Evolutionary conservation across 2,113 vertebrate genomes (phyloP).

Genomic region (Gavia stellata): DNA sequence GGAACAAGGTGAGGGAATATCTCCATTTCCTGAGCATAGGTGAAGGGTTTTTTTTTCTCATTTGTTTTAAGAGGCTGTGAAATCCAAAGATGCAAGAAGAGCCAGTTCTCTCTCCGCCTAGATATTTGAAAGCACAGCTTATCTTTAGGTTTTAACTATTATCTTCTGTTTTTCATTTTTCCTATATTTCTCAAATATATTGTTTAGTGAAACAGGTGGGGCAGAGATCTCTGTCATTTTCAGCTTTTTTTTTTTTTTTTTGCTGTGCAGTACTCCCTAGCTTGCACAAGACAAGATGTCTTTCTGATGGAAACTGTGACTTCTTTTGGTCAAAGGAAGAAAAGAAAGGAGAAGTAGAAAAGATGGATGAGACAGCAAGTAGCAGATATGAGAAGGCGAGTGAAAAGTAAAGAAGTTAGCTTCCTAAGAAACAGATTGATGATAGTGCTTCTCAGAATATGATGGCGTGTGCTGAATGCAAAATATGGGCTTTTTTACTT

Average conservation of each 20-base stretch:
- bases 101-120: background rate
- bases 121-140: slow-evolving; percentile 14
- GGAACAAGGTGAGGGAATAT: slow-evolving; percentile 17
- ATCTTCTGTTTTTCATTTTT: slow-evolving; percentile 16
- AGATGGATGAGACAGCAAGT: background rate
- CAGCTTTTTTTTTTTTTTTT: background rate
- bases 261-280: background rate
- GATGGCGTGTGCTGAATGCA: background rate
- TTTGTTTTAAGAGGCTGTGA: slow-evolving; percentile 32
- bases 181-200: slow-evolving; percentile 33
- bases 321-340: background rate
- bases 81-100: slow-evolving; percentile 31
- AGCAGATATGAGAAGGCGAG: background rate
- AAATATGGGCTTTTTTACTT: background rate
- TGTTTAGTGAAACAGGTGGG: slow-evolving; percentile 48
- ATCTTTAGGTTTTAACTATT: slow-evolving; percentile 4
- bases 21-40: slow-evolving; percentile 29
- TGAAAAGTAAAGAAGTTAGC: background rate
- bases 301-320: background rate
- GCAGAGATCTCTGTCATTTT: slow-evolving; percentile 36
- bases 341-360: background rate
- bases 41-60: background rate
- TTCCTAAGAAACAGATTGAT: background rate
- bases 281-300: background rate
- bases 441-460: background rate